Percentiles rank a stretch among this genome's conserved stretches.
Conservation (phyloP, 2,888 invertebrate species). For the Netelia fuscicornis region DNA sequence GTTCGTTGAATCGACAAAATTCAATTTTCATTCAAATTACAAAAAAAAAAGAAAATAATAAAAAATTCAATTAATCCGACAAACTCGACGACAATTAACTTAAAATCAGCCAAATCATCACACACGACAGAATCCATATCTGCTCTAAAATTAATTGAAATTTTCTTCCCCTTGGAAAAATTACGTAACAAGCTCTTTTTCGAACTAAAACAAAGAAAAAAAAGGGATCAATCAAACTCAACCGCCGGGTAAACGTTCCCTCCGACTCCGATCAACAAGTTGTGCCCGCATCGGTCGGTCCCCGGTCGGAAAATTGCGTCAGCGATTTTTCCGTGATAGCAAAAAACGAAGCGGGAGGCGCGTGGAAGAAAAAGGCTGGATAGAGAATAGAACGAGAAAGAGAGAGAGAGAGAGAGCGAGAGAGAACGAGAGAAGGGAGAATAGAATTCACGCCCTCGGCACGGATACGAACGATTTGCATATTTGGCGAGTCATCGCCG, state of each 20-base stretch:
- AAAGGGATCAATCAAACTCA: neutral
- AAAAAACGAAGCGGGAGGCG: neutral
- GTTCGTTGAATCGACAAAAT: too few relatives aligned
- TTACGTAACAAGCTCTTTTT: neutral
- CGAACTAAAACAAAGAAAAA: neutral
- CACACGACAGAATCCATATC: too few relatives aligned
- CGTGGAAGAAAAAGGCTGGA: too few relatives aligned
- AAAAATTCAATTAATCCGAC: too few relatives aligned
- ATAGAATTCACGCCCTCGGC: neutral
- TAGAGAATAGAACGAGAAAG: too few relatives aligned
- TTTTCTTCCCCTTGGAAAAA: too few relatives aligned
- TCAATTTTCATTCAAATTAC: too few relatives aligned
- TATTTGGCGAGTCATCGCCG: constrained; percentile 41
- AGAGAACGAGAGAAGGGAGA: constrained; percentile 1
- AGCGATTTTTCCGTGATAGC: constrained; percentile 19
- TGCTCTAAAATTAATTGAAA: too few relatives aligned
- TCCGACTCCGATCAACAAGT: neutral
- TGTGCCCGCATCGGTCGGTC: neutral
- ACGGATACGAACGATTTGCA: constrained; percentile 19
- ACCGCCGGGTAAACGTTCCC: neutral
- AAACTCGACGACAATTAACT: too few relatives aligned
- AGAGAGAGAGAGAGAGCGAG: neutral
- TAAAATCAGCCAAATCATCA: too few relatives aligned
- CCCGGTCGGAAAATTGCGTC: neutral
- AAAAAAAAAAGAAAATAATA: too few relatives aligned